Evolutionary conservation across 2,888 invertebrate genomes (phyloP), one percentile per base, ranked within the genome.

Genomic region (Thecophora atra): DNA sequence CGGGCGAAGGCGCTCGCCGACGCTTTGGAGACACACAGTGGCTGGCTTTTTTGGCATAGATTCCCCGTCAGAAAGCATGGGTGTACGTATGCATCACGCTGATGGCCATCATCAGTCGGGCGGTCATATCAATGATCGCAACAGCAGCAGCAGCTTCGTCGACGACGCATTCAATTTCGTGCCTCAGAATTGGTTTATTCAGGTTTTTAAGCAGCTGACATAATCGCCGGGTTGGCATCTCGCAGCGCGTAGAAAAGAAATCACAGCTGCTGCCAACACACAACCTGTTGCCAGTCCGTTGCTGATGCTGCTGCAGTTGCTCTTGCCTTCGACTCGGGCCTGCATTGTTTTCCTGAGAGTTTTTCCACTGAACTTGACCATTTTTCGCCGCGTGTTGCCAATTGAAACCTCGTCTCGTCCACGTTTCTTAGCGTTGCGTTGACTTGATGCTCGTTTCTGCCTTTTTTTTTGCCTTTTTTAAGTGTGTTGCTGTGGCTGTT

Each of bases 71-170:
- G 79, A 83, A 81, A 79, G 81, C 80, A 78, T 80, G 81, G 82
- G 81, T 82, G 83, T 83, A 82, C 81, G 79, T 81, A 83, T 83
- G 81, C 84, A 83, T 83, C 83, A 83, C 83, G 83, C 81, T 81
- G 84, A 83, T 84, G 83, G 82, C 81, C 83, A 83, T 82, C 83
- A 84, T 83, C 83, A 83, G 83, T 83, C 84, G 76, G 80, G 73
- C 81, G 80, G 78, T 77, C 79, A 77, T 82, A 83, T 83, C 84
- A 83, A 79, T 79, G 77, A 79, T 78, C 77, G 75, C 76, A 76
- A 75, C 77, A 42, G 71, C 74, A 73, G 58, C 63, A 37, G 72
- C 58, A 72, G 70, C 72, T 72, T 42, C 65, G 70, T 67, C 68
- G 70, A 47, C 51, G 51, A 69, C 44, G n/a, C 56, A 71, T 58